Base-by-base conservation (phyloP, 2,113 vertebrate genomes). In the Elanoides forficatus region DNA sequence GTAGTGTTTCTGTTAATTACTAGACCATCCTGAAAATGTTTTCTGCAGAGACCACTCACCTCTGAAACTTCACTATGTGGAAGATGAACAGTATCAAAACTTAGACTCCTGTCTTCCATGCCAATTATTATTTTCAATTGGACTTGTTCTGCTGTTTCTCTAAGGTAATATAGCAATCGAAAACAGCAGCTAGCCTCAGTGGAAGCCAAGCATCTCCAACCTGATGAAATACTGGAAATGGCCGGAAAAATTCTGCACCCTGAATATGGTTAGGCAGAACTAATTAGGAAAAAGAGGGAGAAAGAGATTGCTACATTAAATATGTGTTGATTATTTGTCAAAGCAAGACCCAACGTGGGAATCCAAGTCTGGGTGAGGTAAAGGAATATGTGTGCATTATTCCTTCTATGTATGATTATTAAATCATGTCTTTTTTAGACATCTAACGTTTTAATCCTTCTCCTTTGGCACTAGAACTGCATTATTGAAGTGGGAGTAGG, bases 401-500 rank as follows among this genome's bases (percentile, higher is more conserved):
- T 95, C 16, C 55, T 86, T 73, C 38, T 50, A 50, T 6, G 3
- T 63, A 11, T 34, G 11, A 85, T 86, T 90, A 74, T 80, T 86
- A 92, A 90, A 73, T 73, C 18, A 53, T 58, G 19, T 80, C 15
- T 22, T 68, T 90, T 93, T 87, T 65, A 68, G 52, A 86, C 66
- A 85, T 71, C 70, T 83, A 82, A 80, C 22, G 40, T 82, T 82
- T 82, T 87, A 95, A 87, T 92, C 40, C 42, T 75, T 89, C 76
- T 80, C 43, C 82, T 91, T 90, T 93, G 95, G 84, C 81, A 66
- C n/a, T 73, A 42, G 58, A 70, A 36, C 30, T 72, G 32, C 93
- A 93, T 96, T 93, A 76, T 87, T 94, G 67, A 70, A 92, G 53
- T 90, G 62, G 93, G 81, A 93, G 87, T 90, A 68, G 91, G 36